These are phyloP conservation scores for Psilopsiagon aymara DNA, from an alignment of 2,113 vertebrate genomes.

Conservation along the genomic window DNA sequence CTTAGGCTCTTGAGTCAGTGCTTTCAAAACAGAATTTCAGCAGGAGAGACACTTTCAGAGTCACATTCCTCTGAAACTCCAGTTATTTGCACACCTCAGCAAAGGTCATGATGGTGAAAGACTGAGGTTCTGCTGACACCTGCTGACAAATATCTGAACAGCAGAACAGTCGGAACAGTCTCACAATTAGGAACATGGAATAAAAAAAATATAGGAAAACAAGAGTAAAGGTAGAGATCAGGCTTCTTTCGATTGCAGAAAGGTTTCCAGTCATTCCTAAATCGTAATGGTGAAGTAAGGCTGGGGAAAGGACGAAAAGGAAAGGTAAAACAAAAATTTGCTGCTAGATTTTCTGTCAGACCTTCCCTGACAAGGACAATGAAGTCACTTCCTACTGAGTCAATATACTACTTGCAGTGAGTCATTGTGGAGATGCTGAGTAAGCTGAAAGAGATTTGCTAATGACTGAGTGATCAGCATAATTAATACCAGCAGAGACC, in stretches of 20 bases:
- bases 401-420: conserved; percentile 29
- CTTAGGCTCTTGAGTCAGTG: neutral
- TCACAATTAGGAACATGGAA: neutral
- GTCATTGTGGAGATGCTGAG: conserved; percentile 52
- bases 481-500: conserved; percentile 38
- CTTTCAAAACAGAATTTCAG: neutral
- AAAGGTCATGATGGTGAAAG: neutral
- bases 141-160: conserved; percentile 60
- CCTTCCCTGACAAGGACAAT: neutral
- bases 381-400: conserved; percentile 62
- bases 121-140: conserved; percentile 75
- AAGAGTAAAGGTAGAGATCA: neutral
- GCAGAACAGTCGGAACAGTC: neutral
- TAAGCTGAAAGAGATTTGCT: conserved; percentile 49
- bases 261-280: neutral
- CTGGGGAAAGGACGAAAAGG: neutral
- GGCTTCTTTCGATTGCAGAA: neutral
- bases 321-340: conserved; percentile 27
- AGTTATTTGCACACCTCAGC: neutral
- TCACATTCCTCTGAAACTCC: neutral
- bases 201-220: neutral
- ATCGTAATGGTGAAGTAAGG: neutral
- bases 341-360: neutral
- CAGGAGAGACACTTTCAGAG: neutral
- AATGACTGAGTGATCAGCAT: conserved; percentile 40